Conservation (phyloP, 2,797 vertebrate genomes). For the Glyptemys insculpta region DNA sequence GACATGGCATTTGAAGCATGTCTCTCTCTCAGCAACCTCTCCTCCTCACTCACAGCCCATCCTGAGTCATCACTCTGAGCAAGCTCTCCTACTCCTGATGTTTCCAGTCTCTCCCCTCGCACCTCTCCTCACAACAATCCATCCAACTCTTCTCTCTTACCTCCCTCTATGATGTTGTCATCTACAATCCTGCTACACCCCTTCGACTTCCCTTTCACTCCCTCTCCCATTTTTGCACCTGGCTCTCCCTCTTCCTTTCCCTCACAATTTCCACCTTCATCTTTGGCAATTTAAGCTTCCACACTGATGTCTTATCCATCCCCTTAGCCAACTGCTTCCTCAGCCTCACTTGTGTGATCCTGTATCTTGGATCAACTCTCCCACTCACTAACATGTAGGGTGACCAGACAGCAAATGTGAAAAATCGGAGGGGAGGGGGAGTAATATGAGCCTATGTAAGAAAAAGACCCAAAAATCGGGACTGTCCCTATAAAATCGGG, state of each 20-base stretch:
- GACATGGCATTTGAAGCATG: neutral
- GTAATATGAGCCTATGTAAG: too few species aligned
- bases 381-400: accelerated
- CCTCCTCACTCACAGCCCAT: neutral
- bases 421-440: too few species aligned
- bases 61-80: neutral
- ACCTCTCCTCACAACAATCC: neutral
- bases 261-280: neutral
- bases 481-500: too few species aligned
- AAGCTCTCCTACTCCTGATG: neutral
- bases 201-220: neutral
- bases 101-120: neutral
- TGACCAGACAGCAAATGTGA: too few species aligned
- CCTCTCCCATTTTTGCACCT: neutral
- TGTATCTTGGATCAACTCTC: neutral
- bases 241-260: neutral
- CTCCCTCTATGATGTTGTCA: neutral
- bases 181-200: neutral
- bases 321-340: neutral
- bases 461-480: too few species aligned
- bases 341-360: too few species aligned
- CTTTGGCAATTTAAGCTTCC: neutral
- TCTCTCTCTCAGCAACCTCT: neutral
- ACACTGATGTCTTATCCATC: neutral
- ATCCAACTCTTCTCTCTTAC: neutral